A percentile compares a stretch with the other conserved stretches of the same genome.
These are phyloP conservation scores for Achroia grisella DNA, from an alignment of 1,140 invertebrate genomes.

Conservation along the genomic window DNA sequence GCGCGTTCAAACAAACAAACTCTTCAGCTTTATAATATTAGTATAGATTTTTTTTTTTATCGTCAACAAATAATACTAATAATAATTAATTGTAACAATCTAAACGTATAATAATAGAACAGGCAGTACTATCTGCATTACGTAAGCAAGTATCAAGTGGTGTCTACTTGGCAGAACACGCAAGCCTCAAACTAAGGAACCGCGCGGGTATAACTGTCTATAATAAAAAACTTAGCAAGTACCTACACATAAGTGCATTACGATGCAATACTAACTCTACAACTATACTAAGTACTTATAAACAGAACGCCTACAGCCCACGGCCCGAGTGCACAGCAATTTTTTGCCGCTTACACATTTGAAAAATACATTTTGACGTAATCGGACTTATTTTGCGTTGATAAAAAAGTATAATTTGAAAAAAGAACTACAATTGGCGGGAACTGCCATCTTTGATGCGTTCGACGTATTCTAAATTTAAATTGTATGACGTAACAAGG, in stretches of 20 bases:
- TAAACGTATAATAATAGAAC: too few species aligned
- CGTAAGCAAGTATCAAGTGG: slow-evolving; percentile 46
- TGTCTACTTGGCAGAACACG: slow-evolving; percentile 20
- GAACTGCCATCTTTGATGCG: not conserved
- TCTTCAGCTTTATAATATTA: too few species aligned
- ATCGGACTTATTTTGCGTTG: slow-evolving; percentile 53
- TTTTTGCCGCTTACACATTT: slow-evolving; percentile 65
- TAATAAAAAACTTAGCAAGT: slow-evolving; percentile 70
- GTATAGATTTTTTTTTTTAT: too few species aligned
- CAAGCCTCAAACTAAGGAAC: slow-evolving; percentile 60
- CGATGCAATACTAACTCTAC: slow-evolving; percentile 46
- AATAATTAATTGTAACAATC: too few species aligned
- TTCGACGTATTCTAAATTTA: slow-evolving; percentile 20
- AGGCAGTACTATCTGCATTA: slow-evolving; percentile 5
- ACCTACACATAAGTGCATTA: slow-evolving; percentile 69
- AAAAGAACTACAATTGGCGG: slow-evolving; percentile 2
- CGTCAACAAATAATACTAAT: too few species aligned
- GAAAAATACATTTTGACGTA: slow-evolving; percentile 70
- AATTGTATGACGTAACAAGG: slow-evolving; percentile 27
- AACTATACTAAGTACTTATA: slow-evolving; percentile 58
- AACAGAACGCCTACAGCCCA: slow-evolving; percentile 59
- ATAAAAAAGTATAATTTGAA: slow-evolving; percentile 16
- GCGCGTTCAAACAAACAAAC: too few species aligned
- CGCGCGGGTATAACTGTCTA: slow-evolving; percentile 58
- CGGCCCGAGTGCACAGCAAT: slow-evolving; percentile 48